These are phyloP conservation scores for Acridotheres tristis DNA, from an alignment of 2,797 vertebrate species.

Conservation along the genomic window DNA sequence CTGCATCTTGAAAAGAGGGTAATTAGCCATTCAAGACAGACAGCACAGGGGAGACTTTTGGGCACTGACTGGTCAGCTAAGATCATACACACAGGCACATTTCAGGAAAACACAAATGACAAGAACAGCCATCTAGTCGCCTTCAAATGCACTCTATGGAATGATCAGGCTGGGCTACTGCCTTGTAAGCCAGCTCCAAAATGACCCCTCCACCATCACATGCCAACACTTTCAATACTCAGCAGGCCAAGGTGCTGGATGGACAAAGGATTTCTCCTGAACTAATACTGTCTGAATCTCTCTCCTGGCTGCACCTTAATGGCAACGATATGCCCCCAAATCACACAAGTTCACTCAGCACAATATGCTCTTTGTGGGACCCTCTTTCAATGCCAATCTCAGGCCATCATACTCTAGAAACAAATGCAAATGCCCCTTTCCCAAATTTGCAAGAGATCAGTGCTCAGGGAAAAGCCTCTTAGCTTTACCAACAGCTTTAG, in stretches of 20 bases:
- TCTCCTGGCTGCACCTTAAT: background rate
- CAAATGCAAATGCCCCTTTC: background rate
- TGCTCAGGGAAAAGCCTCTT: background rate
- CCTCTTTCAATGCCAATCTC: background rate
- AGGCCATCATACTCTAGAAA: background rate
- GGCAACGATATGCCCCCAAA: background rate
- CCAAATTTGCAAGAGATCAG: background rate
- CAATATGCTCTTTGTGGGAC: background rate
- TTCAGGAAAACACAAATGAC: background rate
- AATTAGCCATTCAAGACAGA: background rate
- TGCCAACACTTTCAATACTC: background rate
- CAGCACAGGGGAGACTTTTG: background rate
- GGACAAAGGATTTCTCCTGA: background rate
- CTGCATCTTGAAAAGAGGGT: background rate
- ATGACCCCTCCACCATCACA: background rate
- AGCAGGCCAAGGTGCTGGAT: background rate
- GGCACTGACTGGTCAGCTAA: background rate
- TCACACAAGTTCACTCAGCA: rapidly evolving
- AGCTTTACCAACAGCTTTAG: background rate
- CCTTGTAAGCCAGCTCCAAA: background rate
- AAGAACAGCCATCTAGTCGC: background rate
- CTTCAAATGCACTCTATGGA: background rate
- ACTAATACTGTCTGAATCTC: background rate
- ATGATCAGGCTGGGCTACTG: background rate
- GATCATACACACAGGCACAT: background rate